A percentile compares a stretch with the other conserved stretches of the same genome.
Evolutionary conservation across 2,888 invertebrate species (phyloP).

Genomic region (Caenorhabditis zanzibari): DNA sequence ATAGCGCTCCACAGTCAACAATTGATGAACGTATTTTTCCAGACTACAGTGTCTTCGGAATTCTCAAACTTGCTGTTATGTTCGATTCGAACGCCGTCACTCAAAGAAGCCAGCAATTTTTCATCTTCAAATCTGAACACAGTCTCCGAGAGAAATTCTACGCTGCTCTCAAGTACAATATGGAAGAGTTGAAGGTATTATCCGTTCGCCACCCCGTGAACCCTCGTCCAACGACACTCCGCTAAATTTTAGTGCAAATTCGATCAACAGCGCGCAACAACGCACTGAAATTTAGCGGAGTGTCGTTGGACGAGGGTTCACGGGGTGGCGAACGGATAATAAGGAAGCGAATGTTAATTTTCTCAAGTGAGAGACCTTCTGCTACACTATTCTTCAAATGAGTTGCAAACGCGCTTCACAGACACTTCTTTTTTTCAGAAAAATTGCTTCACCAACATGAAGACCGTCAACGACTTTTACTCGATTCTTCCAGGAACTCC

Average conservation of each 20-base stretch:
- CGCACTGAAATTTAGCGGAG: no score
- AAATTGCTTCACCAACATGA: not conserved
- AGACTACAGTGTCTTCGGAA: not conserved
- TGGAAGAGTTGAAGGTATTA: not conserved
- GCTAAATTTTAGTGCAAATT: no score
- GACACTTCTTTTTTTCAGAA: not conserved
- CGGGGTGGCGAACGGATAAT: no score
- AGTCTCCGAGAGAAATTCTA: not conserved
- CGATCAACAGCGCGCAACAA: no score
- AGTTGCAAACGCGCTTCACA: not conserved
- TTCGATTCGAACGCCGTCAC: not conserved
- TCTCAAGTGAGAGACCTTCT: no score
- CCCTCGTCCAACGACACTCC: no score
- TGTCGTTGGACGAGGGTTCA: no score
- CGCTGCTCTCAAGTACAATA: not conserved
- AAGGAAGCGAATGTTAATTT: no score
- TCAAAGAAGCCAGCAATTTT: not conserved
- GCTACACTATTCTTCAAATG: no score
- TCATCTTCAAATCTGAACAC: not conserved
- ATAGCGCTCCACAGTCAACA: not conserved
- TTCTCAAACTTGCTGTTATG: slow-evolving; percentile 2
- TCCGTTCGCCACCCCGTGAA: no score
- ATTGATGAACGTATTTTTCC: not conserved
- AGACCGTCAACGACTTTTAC: not conserved
- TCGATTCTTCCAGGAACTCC: not conserved